Base-by-base conservation (phyloP, 2,888 invertebrate species). In the Hedya salicella region DNA sequence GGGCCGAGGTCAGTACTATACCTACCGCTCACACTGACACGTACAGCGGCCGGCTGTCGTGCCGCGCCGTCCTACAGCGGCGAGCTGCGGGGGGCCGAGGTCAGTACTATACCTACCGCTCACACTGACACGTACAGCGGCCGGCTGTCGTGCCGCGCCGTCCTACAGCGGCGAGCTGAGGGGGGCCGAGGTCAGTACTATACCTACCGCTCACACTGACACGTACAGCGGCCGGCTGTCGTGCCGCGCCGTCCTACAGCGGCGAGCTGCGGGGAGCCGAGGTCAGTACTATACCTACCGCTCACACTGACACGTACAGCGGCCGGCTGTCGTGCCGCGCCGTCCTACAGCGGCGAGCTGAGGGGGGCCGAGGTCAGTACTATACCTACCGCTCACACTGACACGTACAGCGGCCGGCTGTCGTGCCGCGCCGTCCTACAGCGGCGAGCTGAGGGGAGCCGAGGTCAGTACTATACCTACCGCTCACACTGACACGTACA, bases 371-470 rank as follows among this genome's bases (percentile, higher is more conserved):
- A 99, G 93, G 98, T 99, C 73, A 68, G 64, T 61, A 44, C 6
- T 25, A n/a, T n/a, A n/a, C n/a, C n/a, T n/a, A 82, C 96, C 98
- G 73, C 97, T 99, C 85, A 98, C 98, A 0, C 91, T 99, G 80
- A 98, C 98, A 82, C 97, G 19, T 99, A 97, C 93, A 99, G 97
- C 70, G 98, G 97, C 78, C 99, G 97, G 95, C 97, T 99, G 85
- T 96, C 97, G 14, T 99, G 99, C 82, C 96, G 97, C 95, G 16
- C 95, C 97, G 0, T 92, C 94, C 0, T 94, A 96, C 79, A 94
- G 95, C 64, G 96, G 98, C 62, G 96, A 96, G 81, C 93, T 98
- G 62, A 94, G 96, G 62, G 98, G 98, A 61, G 99, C 99, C 85
- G 99, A 99, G 93, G 98, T 99, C 73, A 68, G 64, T 61, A 44